Percentiles rank a stretch among this genome's conserved stretches.
Evolutionary conservation across 2,888 invertebrate species (phyloP).

Genomic region (Eupithecia pulchellata): DNA sequence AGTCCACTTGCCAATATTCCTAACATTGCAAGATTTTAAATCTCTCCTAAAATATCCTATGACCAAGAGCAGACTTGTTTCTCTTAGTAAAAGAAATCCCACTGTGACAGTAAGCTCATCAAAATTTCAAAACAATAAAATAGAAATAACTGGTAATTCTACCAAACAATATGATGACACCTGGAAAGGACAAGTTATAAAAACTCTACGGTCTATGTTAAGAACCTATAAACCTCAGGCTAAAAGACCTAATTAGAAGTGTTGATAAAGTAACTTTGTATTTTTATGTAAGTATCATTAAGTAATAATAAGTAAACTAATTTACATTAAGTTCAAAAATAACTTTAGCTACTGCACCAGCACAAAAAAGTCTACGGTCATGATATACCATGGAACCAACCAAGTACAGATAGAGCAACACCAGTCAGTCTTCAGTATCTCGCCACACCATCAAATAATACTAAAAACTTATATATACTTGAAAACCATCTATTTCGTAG

Average conservation of each 20-base stretch:
- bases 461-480: conserved; percentile 53
- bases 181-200: conserved; percentile 1
- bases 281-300: background rate
- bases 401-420: conserved; percentile 40
- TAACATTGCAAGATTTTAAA: conserved; percentile 1
- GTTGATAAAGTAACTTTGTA: background rate
- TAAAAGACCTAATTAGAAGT: background rate
- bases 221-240: conserved; percentile 16
- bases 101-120: background rate
- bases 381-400: conserved; percentile 66
- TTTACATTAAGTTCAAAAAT: conserved; percentile 4
- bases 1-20: background rate
- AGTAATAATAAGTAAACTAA: background rate
- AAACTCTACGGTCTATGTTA: conserved; percentile 10
- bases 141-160: background rate
- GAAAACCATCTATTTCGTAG: conserved; percentile 63
- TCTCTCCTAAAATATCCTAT: background rate
- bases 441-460: conserved; percentile 47
- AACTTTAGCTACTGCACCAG: conserved; percentile 14
- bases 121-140: background rate
- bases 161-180: background rate
- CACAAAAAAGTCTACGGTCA: conserved; percentile 58
- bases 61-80: background rate
- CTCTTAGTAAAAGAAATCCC: background rate
- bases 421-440: conserved; percentile 43